Evolutionary conservation across 2,113 vertebrate genomes (phyloP).

Genomic region (Archocentrus centrarchus): DNA sequence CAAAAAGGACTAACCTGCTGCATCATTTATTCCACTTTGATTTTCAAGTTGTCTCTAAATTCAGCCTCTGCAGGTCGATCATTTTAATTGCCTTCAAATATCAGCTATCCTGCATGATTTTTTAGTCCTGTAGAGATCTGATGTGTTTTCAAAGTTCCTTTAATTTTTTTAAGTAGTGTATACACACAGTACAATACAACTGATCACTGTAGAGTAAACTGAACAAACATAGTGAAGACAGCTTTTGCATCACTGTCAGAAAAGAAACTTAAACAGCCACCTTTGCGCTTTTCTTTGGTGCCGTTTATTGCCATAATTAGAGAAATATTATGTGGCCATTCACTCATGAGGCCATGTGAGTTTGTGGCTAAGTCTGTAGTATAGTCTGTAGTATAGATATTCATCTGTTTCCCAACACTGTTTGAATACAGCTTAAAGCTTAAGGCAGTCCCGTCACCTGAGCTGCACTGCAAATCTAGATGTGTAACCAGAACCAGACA

Average conservation of each 20-base stretch:
- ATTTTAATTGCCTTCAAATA: too few relatives aligned
- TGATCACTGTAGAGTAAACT: neutral
- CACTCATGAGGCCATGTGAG: neutral
- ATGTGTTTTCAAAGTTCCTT: too few relatives aligned
- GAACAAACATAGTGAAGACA: neutral
- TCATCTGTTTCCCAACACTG: neutral
- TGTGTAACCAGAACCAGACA: neutral
- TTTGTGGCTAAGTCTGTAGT: accelerated
- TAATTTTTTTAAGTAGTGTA: too few relatives aligned
- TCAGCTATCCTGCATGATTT: too few relatives aligned
- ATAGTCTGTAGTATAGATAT: neutral
- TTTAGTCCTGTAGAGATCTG: too few relatives aligned
- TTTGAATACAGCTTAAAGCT: neutral
- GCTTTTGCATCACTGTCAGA: neutral
- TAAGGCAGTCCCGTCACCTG: neutral
- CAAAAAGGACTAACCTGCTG: too few relatives aligned
- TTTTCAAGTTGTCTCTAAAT: too few relatives aligned
- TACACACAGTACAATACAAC: neutral
- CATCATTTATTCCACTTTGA: too few relatives aligned
- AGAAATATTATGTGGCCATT: neutral
- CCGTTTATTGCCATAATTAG: neutral
- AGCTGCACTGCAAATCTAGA: neutral
- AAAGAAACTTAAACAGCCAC: neutral
- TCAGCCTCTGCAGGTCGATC: too few relatives aligned
- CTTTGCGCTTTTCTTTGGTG: neutral